These are phyloP conservation scores for Archips crataeganus DNA, from an alignment of 2,888 invertebrate genomes.

Conservation along the genomic window DNA sequence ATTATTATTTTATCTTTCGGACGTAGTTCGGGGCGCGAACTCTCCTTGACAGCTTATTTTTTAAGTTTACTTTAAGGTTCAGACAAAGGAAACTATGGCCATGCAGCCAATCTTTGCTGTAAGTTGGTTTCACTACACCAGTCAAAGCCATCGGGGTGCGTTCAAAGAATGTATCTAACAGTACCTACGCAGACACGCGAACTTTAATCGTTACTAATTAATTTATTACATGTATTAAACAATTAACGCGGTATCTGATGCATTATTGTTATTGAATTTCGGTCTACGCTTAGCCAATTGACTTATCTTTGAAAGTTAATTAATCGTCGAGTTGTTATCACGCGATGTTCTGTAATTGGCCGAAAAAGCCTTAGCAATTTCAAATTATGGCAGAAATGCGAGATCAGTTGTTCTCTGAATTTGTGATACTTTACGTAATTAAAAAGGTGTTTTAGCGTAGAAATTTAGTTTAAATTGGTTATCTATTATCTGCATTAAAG, in stretches of 20 bases:
- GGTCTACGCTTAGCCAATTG: slow-evolving; percentile 75
- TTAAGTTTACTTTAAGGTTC: background rate
- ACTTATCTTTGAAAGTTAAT: slow-evolving; percentile 81
- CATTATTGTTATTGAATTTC: slow-evolving; percentile 81
- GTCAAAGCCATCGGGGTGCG: background rate
- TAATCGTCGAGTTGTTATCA: slow-evolving; percentile 75
- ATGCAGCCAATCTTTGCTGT: background rate
- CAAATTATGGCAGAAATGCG: slow-evolving; percentile 41
- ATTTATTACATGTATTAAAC: slow-evolving; percentile 85
- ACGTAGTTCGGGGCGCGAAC: background rate
- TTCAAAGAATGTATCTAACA: background rate
- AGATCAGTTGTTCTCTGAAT: slow-evolving; percentile 32
- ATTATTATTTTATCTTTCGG: too few relatives aligned
- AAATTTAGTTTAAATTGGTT: background rate
- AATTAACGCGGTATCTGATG: slow-evolving; percentile 82
- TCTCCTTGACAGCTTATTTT: background rate
- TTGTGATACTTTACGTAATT: slow-evolving; percentile 23
- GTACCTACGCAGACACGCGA: slow-evolving; percentile 64
- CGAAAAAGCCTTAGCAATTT: slow-evolving; percentile 45
- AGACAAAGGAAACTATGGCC: background rate
- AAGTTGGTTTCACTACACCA: background rate
- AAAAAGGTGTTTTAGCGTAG: slow-evolving; percentile 10
- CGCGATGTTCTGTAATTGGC: slow-evolving; percentile 75
- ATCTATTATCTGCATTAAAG: background rate
- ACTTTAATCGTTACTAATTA: slow-evolving; percentile 82